Conservation (phyloP, 2,113 vertebrate species). For the Drymodes brunneopygia region DNA sequence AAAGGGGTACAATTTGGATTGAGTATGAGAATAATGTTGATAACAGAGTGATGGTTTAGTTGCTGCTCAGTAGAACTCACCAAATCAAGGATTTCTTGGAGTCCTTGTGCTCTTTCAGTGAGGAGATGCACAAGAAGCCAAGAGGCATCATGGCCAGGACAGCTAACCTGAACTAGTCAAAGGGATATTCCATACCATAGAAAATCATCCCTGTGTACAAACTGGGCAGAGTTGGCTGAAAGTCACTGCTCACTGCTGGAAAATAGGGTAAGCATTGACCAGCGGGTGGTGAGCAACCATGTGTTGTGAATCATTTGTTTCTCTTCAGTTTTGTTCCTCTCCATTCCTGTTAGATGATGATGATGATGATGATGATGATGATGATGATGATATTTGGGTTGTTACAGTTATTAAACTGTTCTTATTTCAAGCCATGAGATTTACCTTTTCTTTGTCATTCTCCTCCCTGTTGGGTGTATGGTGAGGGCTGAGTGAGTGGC, state of each 20-base stretch:
- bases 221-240: neutral
- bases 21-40: neutral
- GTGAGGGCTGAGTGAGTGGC: neutral
- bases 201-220: too few species aligned
- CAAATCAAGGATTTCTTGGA: neutral
- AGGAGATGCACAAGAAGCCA: neutral
- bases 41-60: neutral
- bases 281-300: rapidly evolving
- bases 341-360: neutral
- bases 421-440: neutral
- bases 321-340: neutral
- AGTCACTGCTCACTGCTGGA: neutral
- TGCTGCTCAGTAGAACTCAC: neutral
- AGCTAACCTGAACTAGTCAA: neutral
- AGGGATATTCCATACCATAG: neutral
- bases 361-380: neutral
- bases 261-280: neutral
- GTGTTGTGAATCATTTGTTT: neutral
- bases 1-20: neutral
- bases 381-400: neutral
- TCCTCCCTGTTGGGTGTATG: neutral
- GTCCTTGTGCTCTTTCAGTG: neutral
- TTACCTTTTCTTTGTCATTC: neutral
- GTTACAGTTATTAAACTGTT: neutral
- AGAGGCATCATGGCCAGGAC: neutral